Percentiles rank a stretch among this genome's conserved stretches.
phyloP scores from a whole-genome alignment of 2,888 invertebrate genomes.

The Caenorhabditis sulstoni region DNA sequence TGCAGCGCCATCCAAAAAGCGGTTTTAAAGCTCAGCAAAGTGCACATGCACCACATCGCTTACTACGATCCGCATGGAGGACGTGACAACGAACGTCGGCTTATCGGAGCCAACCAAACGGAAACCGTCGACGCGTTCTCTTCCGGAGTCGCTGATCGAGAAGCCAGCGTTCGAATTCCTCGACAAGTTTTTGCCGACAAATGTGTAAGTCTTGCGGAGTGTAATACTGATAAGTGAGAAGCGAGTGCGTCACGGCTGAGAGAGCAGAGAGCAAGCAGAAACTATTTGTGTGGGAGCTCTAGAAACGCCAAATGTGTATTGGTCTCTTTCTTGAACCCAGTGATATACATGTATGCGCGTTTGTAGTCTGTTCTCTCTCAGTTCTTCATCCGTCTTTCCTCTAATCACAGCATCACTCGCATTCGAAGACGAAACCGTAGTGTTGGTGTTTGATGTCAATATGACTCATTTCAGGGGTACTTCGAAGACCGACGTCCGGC shows the following conservation, averaged over 20 bases:
- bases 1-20: slow-evolving; percentile 90
- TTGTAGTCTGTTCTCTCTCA: slow-evolving; percentile 25
- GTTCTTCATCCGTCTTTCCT: slow-evolving; percentile 5
- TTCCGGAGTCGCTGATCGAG: slow-evolving; percentile 81
- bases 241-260: not conserved
- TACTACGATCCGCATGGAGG: slow-evolving; percentile 92
- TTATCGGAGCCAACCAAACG: slow-evolving; percentile 95
- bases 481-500: slow-evolving; percentile 76
- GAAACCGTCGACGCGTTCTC: slow-evolving; percentile 97
- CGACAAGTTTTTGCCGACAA: slow-evolving; percentile 85
- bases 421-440: slow-evolving; percentile 9
- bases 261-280: not conserved
- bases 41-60: slow-evolving; percentile 93
- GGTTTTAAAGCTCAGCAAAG: slow-evolving; percentile 92
- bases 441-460: slow-evolving; percentile 17
- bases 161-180: slow-evolving; percentile 94
- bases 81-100: slow-evolving; percentile 93
- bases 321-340: slow-evolving; percentile 13
- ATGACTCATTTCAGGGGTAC: slow-evolving; percentile 68
- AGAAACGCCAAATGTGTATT: slow-evolving; percentile 3
- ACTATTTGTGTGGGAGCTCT: slow-evolving; percentile 76
- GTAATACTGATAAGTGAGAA: slow-evolving; percentile 5
- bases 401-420: slow-evolving; percentile 12
- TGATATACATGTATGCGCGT: slow-evolving; percentile 3
- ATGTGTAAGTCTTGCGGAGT: slow-evolving; percentile 63